These are phyloP conservation scores for Coreoperca whiteheadi DNA, from an alignment of 2,113 vertebrate genomes.

Conservation along the genomic window DNA sequence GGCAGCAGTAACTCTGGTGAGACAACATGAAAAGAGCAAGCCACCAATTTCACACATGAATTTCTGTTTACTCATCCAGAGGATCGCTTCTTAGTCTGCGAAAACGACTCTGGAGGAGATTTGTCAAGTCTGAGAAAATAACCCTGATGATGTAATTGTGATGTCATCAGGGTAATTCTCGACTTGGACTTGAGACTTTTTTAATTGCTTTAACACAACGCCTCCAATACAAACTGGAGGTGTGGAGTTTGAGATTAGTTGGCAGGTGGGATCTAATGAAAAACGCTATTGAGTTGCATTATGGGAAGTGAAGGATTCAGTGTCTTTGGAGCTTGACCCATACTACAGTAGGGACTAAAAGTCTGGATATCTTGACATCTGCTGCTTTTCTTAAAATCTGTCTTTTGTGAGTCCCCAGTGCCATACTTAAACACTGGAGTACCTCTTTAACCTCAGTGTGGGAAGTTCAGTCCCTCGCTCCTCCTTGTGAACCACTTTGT, in stretches of 20 bases:
- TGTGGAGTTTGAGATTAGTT: neutral
- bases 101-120: neutral
- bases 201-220: neutral
- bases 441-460: too few species aligned
- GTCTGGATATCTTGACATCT: too few species aligned
- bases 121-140: too few species aligned
- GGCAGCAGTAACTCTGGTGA: neutral
- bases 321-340: too few species aligned
- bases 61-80: too few species aligned
- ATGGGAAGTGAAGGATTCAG: neutral
- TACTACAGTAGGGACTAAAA: too few species aligned
- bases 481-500: slow-evolving; percentile 14
- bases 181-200: too few species aligned
- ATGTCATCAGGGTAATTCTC: neutral
- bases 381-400: too few species aligned
- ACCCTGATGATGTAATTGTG: neutral
- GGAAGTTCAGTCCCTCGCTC: too few species aligned
- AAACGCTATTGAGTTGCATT: neutral
- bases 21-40: neutral
- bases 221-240: neutral
- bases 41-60: neutral
- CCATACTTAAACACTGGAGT: too few species aligned
- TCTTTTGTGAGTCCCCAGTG: too few species aligned
- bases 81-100: neutral
- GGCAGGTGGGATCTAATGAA: neutral